Conservation (phyloP, 2,113 vertebrate species). For the Podilymbus podiceps region DNA sequence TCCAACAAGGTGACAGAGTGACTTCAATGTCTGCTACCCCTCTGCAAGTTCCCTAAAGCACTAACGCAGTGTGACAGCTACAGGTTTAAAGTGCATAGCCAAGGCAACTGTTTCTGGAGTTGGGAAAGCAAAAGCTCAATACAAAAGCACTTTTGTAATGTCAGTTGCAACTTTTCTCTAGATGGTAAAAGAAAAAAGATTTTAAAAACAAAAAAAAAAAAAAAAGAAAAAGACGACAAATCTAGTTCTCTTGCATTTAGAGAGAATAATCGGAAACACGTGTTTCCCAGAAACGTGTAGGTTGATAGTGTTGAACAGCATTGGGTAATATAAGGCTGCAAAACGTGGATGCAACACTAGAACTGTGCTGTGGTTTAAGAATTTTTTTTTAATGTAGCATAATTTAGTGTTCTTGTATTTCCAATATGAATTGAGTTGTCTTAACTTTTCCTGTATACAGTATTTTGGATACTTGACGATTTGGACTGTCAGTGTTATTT, state of each 20-base stretch:
- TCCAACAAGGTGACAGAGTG: slow-evolving; percentile 53
- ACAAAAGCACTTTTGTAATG: slow-evolving; percentile 40
- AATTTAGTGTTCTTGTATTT: slow-evolving; percentile 45
- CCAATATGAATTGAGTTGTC: slow-evolving; percentile 52
- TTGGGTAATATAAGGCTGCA: not conserved
- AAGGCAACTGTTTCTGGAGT: not conserved
- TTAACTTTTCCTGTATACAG: slow-evolving; percentile 61
- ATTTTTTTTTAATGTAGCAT: slow-evolving; percentile 42
- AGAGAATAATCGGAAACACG: not conserved
- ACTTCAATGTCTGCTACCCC: slow-evolving; percentile 44
- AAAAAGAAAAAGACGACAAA: not conserved
- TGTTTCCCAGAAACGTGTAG: not conserved
- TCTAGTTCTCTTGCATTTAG: not conserved
- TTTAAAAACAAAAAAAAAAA: too few species aligned
- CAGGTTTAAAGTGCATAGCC: not conserved
- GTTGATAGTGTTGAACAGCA: not conserved
- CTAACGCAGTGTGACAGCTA: not conserved
- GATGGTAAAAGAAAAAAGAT: not conserved
- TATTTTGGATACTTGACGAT: slow-evolving; percentile 60
- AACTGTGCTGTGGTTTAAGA: slow-evolving; percentile 41
- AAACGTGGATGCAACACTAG: slow-evolving; percentile 19
- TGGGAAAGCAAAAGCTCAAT: slow-evolving; percentile 23
- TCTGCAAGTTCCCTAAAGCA: slow-evolving; percentile 43
- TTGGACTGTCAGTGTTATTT: slow-evolving; percentile 35
- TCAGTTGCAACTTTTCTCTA: slow-evolving; percentile 14